phyloP scores from a whole-genome alignment of 23 tunicate genomes.

The Trididemnum miniatum region DNA sequence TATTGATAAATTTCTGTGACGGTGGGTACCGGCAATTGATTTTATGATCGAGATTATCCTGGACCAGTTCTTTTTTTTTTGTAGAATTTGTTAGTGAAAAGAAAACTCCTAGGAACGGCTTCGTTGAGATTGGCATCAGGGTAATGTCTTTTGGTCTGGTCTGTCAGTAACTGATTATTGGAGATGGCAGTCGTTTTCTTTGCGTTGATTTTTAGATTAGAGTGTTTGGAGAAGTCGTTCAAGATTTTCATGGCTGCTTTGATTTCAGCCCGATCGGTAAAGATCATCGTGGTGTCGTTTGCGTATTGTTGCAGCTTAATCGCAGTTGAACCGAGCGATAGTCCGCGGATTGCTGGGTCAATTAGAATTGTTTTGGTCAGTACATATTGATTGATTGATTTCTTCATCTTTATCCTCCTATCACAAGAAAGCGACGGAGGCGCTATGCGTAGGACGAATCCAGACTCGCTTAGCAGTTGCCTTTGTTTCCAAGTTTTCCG shows the following conservation, averaged over 20 bases:
- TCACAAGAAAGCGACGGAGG: no score
- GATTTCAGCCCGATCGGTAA: not conserved
- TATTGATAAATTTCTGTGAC: not conserved
- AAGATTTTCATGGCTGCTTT: not conserved
- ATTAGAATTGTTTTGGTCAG: not conserved
- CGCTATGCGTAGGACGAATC: no score
- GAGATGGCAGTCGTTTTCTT: not conserved
- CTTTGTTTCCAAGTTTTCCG: no score
- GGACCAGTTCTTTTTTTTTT: not conserved
- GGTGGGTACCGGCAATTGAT: not conserved
- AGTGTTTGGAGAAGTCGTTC: not conserved
- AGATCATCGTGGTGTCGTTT: not conserved
- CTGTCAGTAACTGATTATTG: not conserved
- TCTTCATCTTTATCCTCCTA: no score
- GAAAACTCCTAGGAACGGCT: not conserved
- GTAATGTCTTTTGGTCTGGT: not conserved
- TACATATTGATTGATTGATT: no score
- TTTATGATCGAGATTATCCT: not conserved
- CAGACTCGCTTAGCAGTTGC: no score
- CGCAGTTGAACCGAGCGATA: not conserved
- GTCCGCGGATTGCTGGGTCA: not conserved
- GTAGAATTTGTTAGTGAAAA: not conserved
- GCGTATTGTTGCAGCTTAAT: not conserved
- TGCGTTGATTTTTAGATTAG: not conserved
- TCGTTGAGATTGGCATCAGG: not conserved